A percentile compares a stretch with the other conserved stretches of the same genome.
These are phyloP conservation scores for Saccopteryx bilineata DNA, from an alignment of 2,113 vertebrate species.

Conservation along the genomic window DNA sequence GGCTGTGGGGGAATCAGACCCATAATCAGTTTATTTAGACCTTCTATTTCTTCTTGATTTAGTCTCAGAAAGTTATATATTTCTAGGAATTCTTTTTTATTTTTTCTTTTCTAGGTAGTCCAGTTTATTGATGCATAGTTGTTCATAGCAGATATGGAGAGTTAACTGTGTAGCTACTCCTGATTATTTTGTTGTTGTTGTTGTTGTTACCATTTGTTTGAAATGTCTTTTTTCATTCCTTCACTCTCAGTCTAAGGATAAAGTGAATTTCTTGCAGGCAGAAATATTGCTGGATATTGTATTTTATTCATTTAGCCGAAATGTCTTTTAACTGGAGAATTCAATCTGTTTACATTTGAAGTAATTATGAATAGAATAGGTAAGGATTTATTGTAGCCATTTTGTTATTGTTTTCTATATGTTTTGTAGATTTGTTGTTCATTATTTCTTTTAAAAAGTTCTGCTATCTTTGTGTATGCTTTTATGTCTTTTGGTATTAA, in stretches of 20 bases:
- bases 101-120: background rate
- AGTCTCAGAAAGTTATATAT: background rate
- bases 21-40: background rate
- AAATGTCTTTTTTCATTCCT: background rate
- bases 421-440: background rate
- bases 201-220: background rate
- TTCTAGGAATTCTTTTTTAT: background rate
- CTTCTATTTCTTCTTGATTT: background rate
- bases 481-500: background rate
- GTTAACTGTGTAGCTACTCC: background rate
- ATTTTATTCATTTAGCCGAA: background rate
- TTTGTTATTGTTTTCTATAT: background rate
- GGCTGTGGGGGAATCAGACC: too few relatives aligned
- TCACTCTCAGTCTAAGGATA: background rate
- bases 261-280: background rate
- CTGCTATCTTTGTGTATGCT: background rate
- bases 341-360: background rate
- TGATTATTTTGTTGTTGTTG: background rate
- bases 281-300: background rate
- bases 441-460: background rate
- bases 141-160: background rate
- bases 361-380: background rate
- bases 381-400: background rate
- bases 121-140: background rate
- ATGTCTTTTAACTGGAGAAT: background rate